These are phyloP conservation scores for Isichthys henryi DNA, from an alignment of 2,113 vertebrate genomes.

Conservation along the genomic window DNA sequence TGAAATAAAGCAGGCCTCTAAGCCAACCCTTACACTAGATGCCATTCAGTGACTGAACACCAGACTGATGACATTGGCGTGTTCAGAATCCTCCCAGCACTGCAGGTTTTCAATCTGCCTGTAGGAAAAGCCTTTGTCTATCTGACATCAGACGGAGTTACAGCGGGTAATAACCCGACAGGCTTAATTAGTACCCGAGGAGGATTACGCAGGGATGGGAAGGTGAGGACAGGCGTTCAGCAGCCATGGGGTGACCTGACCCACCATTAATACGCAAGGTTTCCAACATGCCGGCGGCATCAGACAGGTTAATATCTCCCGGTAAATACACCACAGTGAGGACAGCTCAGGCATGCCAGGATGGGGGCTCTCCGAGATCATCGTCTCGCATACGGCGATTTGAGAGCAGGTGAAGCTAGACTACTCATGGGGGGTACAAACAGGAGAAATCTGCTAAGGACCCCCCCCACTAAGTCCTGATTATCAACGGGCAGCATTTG, in stretches of 20 bases:
- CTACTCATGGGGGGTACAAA: neutral
- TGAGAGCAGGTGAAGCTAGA: neutral
- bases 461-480: neutral
- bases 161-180: neutral
- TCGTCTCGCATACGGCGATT: neutral
- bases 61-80: neutral
- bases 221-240: neutral
- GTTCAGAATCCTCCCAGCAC: neutral
- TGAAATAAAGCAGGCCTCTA: neutral
- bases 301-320: neutral
- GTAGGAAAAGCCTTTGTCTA: neutral
- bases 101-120: neutral
- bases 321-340: neutral
- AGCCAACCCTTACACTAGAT: neutral
- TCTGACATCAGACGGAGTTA: neutral
- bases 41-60: neutral
- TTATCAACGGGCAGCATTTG: neutral
- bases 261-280: neutral
- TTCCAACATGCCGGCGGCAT: neutral
- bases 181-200: neutral
- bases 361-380: neutral
- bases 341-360: neutral
- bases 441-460: neutral
- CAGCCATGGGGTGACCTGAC: neutral
- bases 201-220: neutral